Conservation (phyloP, 2,888 invertebrate genomes). For the Metellina segmentata region DNA sequence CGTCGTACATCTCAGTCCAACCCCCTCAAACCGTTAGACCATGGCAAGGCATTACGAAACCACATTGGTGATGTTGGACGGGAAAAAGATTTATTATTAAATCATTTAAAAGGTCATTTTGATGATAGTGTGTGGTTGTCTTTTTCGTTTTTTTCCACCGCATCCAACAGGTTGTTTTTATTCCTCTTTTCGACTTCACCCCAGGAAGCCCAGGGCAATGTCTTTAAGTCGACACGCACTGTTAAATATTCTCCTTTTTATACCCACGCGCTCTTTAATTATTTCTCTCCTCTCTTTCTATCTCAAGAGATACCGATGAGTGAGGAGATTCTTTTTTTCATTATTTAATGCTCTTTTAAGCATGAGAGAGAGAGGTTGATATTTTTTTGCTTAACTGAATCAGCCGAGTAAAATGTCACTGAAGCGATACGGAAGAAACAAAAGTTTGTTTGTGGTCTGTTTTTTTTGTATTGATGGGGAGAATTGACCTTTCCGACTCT, state of each 20-base stretch:
- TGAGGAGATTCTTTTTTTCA: neutral
- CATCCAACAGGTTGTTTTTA: conserved; percentile 21
- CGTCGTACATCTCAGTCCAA: neutral
- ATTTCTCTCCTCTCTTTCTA: conserved; percentile 16
- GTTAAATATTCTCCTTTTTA: conserved; percentile 31
- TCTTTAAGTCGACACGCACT: conserved; percentile 56
- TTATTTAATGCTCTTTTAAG: neutral
- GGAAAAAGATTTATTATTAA: conserved; percentile 18
- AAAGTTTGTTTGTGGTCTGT: neutral
- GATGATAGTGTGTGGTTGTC: neutral
- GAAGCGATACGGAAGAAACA: neutral
- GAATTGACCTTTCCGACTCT: neutral
- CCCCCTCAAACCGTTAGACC: neutral
- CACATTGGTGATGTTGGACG: neutral
- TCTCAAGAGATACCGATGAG: neutral
- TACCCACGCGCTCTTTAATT: conserved; percentile 24
- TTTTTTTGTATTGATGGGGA: conserved; percentile 1
- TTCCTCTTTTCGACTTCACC: neutral
- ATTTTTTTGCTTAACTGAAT: too few relatives aligned
- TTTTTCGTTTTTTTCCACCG: neutral
- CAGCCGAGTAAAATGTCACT: neutral
- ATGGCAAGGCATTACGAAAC: conserved; percentile 24
- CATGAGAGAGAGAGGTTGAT: neutral
- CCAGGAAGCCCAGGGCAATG: conserved; percentile 26
- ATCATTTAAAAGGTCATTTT: conserved; percentile 30